Percentiles rank a stretch among this genome's conserved stretches.
These are phyloP conservation scores for Eremophila alpestris DNA, from an alignment of 2,797 vertebrate species.

Conservation along the genomic window DNA sequence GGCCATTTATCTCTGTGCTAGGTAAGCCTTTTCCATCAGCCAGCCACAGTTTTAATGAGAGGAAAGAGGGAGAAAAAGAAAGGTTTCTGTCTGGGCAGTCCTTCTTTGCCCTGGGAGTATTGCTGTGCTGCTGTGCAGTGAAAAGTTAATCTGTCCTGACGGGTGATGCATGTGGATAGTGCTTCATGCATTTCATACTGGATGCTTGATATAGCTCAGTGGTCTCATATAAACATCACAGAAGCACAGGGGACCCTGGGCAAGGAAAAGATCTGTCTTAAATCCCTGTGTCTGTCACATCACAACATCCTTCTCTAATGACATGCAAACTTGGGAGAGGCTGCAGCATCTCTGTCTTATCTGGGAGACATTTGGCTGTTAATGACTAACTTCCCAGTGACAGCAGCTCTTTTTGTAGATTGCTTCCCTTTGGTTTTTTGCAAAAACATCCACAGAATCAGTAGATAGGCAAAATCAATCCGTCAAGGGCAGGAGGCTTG, in stretches of 20 bases:
- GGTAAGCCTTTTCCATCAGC: constrained; percentile 17
- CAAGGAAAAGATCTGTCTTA: constrained; percentile 44
- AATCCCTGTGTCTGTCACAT: constrained; percentile 24
- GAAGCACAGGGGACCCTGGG: not conserved
- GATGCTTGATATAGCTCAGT: constrained; percentile 24
- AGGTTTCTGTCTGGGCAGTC: constrained; percentile 18
- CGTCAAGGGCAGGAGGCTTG: not conserved
- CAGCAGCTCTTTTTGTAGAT: constrained; percentile 9
- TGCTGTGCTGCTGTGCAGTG: constrained; percentile 51
- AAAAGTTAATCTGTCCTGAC: constrained; percentile 69
- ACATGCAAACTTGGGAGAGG: constrained; percentile 8
- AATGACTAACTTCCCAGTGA: constrained; percentile 55
- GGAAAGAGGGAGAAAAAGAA: not conserved
- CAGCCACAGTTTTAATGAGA: constrained; percentile 35
- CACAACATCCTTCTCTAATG: constrained; percentile 5
- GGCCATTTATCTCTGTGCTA: not conserved
- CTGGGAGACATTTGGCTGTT: constrained; percentile 31
- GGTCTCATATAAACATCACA: constrained; percentile 20
- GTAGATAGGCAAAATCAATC: constrained; percentile 43
- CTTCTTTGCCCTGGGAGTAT: constrained; percentile 32
- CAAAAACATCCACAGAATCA: not conserved
- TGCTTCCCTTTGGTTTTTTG: not conserved
- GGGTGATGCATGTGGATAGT: constrained; percentile 32
- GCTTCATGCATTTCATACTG: constrained; percentile 28
- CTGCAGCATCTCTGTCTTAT: constrained; percentile 12